phyloP scores from a whole-genome alignment of 2,113 vertebrate species.

The Nibea coibor region DNA sequence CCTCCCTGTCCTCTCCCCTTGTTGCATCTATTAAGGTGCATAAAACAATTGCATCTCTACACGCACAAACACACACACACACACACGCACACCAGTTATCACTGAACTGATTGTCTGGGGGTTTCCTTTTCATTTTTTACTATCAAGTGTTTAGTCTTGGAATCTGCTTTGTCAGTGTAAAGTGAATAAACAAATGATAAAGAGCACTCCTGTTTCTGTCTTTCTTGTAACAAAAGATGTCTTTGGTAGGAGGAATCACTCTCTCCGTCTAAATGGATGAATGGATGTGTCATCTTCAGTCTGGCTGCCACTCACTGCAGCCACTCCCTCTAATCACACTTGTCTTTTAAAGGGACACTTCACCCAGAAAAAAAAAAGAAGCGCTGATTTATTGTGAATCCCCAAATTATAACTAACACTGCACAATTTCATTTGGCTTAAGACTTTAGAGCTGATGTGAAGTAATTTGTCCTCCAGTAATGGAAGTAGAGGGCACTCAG shows the following conservation, averaged over 20 bases:
- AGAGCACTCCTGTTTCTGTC: too few species aligned
- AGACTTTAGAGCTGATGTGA: constrained; percentile 14
- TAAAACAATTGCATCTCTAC: too few species aligned
- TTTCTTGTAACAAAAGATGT: too few species aligned
- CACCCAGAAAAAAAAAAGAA: neutral
- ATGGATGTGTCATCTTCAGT: constrained; percentile 27
- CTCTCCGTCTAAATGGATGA: constrained; percentile 6
- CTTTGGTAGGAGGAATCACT: neutral
- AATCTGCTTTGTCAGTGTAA: too few species aligned
- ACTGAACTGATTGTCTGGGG: too few species aligned
- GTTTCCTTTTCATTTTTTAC: too few species aligned
- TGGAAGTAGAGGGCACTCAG: constrained; percentile 2
- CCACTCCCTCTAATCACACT: constrained; percentile 21
- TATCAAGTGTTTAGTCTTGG: too few species aligned
- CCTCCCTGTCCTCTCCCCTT: neutral
- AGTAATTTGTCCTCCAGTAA: constrained; percentile 22
- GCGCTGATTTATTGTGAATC: constrained; percentile 1
- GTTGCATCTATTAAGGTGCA: too few species aligned
- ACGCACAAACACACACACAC: too few species aligned
- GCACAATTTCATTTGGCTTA: constrained; percentile 16
- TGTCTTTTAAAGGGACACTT: constrained; percentile 16
- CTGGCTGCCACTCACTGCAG: constrained; percentile 8
- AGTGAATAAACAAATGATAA: too few species aligned
- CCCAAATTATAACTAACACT: neutral
- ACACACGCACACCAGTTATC: too few species aligned